Evolutionary conservation across 1,140 invertebrate species (phyloP).

Genomic region (Homarus americanus): DNA sequence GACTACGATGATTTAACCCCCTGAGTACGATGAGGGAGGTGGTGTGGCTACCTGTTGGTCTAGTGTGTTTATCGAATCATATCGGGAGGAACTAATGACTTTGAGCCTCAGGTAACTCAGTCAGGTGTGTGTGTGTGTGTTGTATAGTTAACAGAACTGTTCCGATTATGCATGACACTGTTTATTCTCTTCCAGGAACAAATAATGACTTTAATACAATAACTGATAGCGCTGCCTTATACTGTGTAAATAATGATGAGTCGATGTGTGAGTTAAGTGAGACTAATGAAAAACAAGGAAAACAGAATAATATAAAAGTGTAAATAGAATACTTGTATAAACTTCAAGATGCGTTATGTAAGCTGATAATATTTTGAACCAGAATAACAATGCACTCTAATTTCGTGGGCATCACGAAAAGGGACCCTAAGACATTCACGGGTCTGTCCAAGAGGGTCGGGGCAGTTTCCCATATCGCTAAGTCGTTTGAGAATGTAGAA

Average conservation of each 20-base stretch:
- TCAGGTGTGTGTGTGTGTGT: not conserved
- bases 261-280: not conserved
- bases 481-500: slow-evolving; percentile 44
- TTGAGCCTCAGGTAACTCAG: no score
- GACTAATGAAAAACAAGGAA: no score
- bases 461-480: slow-evolving; percentile 52
- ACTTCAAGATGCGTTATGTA: not conserved
- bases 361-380: not conserved
- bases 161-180: not conserved
- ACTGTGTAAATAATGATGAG: not conserved
- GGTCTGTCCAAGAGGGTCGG: slow-evolving; percentile 36
- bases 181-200: not conserved
- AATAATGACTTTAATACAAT: not conserved
- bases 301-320: no score
- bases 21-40: no score
- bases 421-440: slow-evolving; percentile 55
- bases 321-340: not conserved
- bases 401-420: not conserved
- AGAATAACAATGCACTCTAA: not conserved
- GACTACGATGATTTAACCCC: no score
- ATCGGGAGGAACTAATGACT: no score
- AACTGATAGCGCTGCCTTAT: not conserved
- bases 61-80: no score
- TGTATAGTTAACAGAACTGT: not conserved
- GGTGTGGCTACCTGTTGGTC: no score